Evolutionary conservation across 2,113 vertebrate species (phyloP), one percentile per base, ranked within the genome.

Genomic region (Calyptommatus sinebrachiatus): DNA sequence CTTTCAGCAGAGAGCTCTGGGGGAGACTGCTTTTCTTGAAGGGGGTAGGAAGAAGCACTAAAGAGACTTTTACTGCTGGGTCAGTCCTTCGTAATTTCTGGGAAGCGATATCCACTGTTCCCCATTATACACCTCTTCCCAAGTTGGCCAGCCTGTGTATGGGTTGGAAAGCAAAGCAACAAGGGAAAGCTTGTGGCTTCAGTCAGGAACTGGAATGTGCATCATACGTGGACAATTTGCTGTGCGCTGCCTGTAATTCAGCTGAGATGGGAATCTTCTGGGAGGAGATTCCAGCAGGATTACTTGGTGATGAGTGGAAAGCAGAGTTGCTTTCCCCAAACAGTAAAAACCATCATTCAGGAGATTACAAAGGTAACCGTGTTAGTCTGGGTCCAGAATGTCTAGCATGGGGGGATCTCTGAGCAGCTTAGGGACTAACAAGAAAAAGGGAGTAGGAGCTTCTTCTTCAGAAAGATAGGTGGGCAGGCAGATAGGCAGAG

Each of bases 121-220:
- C 65, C 7, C 46, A 29, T 21, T 29, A 22, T 24, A 28, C 26
- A 16, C 21, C 7, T 4, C 66, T 69, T 1, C 78, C 65, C 45
- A 41, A 70, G 0, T 26, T 1, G n/a, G 62, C 18, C 83, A 53
- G 29, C 0, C 53, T 76, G 50, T 66, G 66, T 29, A 82, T 31
- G 68, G 65, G 62, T 71, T 67, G 20, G 1, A 1, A 74, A 60
- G 41, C 5, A 26, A 5, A 11, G 0, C 45, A 18, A 57, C 12
- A n/a, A 24, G 50, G 29, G 8, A 5, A 65, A 31, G 35, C 35
- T 26, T 6, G 28, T 22, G 21, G 11, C 0, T 28, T 20, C 16
- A 12, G 7, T 1, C 31, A 8, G 29, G 87, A 89, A 46, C 85
- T 41, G 89, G 91, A 80, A 31, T 0, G 73, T 0, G 53, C 11